Conservation (phyloP, 2,888 invertebrate genomes). For the Melanotus villosus region DNA sequence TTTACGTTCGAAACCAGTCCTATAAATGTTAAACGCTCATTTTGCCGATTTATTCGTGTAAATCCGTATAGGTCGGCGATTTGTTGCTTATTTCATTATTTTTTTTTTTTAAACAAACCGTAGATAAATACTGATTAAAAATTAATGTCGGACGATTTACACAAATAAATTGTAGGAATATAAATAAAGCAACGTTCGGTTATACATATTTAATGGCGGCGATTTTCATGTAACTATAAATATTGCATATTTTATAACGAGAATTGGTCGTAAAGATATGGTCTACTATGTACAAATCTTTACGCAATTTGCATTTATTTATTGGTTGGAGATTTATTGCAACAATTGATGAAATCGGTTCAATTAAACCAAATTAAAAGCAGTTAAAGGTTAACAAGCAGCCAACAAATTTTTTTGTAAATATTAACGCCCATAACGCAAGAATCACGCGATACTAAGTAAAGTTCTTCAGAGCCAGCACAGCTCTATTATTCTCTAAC, state of each 20-base stretch:
- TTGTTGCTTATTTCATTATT: constrained; percentile 5
- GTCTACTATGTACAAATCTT: constrained; percentile 8
- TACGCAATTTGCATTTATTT: constrained; percentile 4
- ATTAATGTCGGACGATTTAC: neutral
- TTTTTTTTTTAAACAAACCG: constrained; percentile 4
- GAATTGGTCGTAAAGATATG: constrained; percentile 8
- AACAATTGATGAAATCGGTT: neutral
- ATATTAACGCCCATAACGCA: too few species aligned
- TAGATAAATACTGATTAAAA: neutral
- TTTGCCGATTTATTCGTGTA: constrained; percentile 32
- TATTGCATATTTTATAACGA: constrained; percentile 17
- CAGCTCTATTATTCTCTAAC: too few species aligned
- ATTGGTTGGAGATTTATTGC: neutral
- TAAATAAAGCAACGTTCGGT: neutral
- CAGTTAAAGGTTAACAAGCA: neutral
- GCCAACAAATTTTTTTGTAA: too few species aligned
- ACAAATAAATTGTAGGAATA: neutral
- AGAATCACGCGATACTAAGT: too few species aligned
- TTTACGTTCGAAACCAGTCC: constrained; percentile 26
- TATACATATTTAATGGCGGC: constrained; percentile 7
- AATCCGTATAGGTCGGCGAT: constrained; percentile 10
- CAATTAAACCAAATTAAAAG: neutral
- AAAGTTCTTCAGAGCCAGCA: too few species aligned
- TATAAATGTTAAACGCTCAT: constrained; percentile 26
- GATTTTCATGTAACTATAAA: constrained; percentile 13